A percentile compares a stretch with the other conserved stretches of the same genome.
These are phyloP conservation scores for Hiodon alosoides DNA, from an alignment of 2,113 vertebrate genomes.

Conservation along the genomic window DNA sequence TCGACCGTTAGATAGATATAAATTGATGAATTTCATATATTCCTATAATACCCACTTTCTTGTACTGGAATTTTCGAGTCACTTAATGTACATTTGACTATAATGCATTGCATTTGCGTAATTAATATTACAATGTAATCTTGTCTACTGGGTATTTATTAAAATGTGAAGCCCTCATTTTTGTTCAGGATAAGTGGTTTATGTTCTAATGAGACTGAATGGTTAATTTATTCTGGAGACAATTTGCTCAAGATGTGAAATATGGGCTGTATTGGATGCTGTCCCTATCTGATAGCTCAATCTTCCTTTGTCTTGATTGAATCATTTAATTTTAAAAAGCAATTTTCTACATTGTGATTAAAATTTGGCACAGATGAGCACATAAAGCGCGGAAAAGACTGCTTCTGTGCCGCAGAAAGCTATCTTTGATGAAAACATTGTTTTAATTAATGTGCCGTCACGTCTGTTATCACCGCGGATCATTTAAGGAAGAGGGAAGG, in stretches of 20 bases:
- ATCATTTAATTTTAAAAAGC: slow-evolving; percentile 39
- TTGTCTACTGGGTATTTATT: slow-evolving; percentile 6
- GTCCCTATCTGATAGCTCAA: slow-evolving; percentile 44
- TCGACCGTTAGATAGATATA: slow-evolving; percentile 20
- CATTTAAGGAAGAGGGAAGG: slow-evolving; percentile 13
- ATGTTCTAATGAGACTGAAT: slow-evolving; percentile 27
- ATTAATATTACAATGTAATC: neutral
- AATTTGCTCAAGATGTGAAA: slow-evolving; percentile 22
- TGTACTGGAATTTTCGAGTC: slow-evolving; percentile 4
- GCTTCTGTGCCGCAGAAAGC: slow-evolving; percentile 49
- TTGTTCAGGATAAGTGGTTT: slow-evolving; percentile 12
- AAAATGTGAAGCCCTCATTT: neutral
- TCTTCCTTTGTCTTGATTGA: slow-evolving; percentile 52
- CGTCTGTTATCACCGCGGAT: slow-evolving; percentile 31
- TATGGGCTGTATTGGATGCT: slow-evolving; percentile 35
- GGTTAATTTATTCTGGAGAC: slow-evolving; percentile 31
- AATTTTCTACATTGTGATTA: slow-evolving; percentile 45
- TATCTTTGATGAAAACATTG: slow-evolving; percentile 43
- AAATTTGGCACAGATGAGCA: slow-evolving; percentile 33
- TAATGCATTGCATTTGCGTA: too few relatives aligned
- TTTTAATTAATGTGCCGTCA: slow-evolving; percentile 42
- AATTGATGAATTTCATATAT: slow-evolving; percentile 19
- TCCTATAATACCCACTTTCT: slow-evolving; percentile 34
- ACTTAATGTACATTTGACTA: neutral
- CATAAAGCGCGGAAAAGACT: slow-evolving; percentile 19